These are phyloP conservation scores for Drosophila mayaguana DNA, from an alignment of 2,888 invertebrate genomes.

Conservation along the genomic window DNA sequence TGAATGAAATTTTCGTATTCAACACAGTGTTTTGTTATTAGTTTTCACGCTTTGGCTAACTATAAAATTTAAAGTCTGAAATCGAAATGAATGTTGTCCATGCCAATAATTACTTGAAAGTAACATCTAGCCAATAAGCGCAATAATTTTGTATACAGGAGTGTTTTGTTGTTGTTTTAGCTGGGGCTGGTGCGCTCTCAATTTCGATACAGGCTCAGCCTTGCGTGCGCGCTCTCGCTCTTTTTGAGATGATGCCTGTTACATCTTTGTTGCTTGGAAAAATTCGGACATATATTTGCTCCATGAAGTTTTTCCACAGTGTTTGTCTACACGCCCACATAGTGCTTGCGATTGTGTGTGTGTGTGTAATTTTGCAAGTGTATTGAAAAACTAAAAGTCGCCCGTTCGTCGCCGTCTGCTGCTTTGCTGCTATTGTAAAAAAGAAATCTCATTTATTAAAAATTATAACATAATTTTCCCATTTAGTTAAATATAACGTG, in stretches of 20 bases:
- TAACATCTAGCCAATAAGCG: neutral
- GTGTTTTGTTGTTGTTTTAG: constrained; percentile 54
- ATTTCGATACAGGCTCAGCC: constrained; percentile 43
- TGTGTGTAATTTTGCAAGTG: constrained; percentile 27
- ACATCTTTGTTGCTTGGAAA: constrained; percentile 77
- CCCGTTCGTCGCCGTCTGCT: constrained; percentile 57
- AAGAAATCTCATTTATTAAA: constrained; percentile 10
- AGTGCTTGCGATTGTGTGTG: constrained; percentile 33
- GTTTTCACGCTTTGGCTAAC: constrained; percentile 22
- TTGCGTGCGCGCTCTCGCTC: constrained; percentile 38
- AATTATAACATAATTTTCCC: constrained; percentile 12
- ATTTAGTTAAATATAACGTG: constrained; percentile 18
- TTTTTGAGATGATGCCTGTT: constrained; percentile 55
- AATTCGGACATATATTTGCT: constrained; percentile 58
- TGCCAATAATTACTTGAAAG: neutral
- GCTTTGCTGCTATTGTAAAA: constrained; percentile 21
- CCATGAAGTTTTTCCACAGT: constrained; percentile 73
- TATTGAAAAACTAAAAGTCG: constrained; percentile 76
- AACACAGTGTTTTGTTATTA: constrained; percentile 18
- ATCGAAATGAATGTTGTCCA: neutral
- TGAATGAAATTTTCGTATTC: constrained; percentile 67
- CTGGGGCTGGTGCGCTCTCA: constrained; percentile 42
- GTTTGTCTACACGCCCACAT: constrained; percentile 79
- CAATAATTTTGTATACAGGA: constrained; percentile 28
- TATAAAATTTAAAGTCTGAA: neutral